A percentile compares a stretch with the other conserved stretches of the same genome.
Evolutionary conservation across 2,797 vertebrate species (phyloP).

Genomic region (Artibeus lituratus): DNA sequence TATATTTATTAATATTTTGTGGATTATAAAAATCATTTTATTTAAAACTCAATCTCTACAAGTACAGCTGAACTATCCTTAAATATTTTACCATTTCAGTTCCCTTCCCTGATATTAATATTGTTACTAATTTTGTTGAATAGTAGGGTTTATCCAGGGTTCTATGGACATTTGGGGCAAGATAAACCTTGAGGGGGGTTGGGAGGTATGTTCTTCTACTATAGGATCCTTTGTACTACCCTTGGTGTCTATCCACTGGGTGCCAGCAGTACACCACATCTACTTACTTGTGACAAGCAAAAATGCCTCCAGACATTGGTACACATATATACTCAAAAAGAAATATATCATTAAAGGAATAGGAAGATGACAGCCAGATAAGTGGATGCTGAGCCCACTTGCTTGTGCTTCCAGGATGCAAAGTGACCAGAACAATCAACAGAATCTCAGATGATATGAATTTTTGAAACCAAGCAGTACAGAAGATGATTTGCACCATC

Average conservation of each 20-base stretch:
- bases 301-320: neutral
- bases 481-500: no score
- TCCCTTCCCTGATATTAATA: neutral
- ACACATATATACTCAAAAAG: neutral
- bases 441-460: no score
- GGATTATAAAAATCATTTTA: neutral
- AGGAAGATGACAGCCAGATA: no score
- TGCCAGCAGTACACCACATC: neutral
- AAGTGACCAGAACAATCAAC: no score
- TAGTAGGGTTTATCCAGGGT: neutral
- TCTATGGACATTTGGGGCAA: neutral
- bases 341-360: neutral
- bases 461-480: no score
- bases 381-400: no score
- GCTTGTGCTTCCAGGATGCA: no score
- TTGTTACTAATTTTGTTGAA: neutral
- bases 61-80: neutral
- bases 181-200: neutral
- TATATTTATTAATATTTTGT: constrained; percentile 29
- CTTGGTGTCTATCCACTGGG: neutral
- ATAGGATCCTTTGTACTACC: neutral
- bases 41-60: neutral
- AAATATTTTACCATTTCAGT: neutral
- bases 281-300: neutral
- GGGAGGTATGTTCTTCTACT: neutral